These are phyloP conservation scores for Hippocampus kuda DNA, from an alignment of 2,797 vertebrate species.

Conservation along the genomic window DNA sequence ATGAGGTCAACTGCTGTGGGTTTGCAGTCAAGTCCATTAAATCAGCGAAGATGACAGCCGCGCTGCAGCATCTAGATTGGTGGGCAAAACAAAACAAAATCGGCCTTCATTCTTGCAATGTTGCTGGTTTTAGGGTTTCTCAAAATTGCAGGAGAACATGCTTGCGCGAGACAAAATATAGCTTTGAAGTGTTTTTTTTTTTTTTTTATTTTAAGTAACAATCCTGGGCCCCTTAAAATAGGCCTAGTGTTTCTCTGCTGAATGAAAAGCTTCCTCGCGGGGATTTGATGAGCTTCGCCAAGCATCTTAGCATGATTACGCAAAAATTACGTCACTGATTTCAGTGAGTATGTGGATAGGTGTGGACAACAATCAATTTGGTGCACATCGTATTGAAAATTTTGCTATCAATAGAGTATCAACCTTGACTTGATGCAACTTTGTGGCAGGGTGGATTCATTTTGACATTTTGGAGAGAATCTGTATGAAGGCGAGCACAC, in stretches of 20 bases:
- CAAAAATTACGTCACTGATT: neutral
- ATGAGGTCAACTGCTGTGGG: conserved; percentile 47
- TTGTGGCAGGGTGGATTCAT: no score
- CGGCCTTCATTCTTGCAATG: conserved; percentile 9
- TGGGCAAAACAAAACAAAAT: conserved; percentile 32
- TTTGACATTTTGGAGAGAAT: no score
- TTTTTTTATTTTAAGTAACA: conserved; percentile 22
- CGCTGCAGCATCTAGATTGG: conserved; percentile 29
- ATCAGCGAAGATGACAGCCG: conserved; percentile 38
- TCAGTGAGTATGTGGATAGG: neutral
- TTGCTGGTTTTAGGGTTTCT: conserved; percentile 14
- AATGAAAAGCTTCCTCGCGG: neutral
- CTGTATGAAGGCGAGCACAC: no score
- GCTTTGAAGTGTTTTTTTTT: conserved; percentile 2
- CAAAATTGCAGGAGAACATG: conserved; percentile 5
- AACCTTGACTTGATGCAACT: no score
- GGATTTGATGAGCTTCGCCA: neutral
- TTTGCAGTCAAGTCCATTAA: conserved; percentile 44
- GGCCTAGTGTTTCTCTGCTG: neutral
- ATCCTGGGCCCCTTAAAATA: conserved; percentile 32
- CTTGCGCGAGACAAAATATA: conserved; percentile 23
- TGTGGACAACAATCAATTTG: neutral
- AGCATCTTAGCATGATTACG: neutral
- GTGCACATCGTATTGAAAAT: neutral
- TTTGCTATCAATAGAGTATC: no score